phyloP scores from a whole-genome alignment of 1,140 invertebrate genomes.

The Panagrolaimus sp. region DNA sequence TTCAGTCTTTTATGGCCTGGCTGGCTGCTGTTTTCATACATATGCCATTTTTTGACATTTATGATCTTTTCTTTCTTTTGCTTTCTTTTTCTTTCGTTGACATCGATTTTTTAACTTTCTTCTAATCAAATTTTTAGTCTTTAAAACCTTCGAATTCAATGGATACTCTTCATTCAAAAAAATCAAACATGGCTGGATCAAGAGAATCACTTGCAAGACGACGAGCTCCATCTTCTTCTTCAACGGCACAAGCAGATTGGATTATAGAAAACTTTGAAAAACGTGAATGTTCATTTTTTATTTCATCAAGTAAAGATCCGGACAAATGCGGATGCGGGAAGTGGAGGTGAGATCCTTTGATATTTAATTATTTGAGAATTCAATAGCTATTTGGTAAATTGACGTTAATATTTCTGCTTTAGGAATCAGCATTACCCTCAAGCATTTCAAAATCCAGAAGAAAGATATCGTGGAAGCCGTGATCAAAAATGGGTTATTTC shows the following conservation, averaged over 20 bases:
- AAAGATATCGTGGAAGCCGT: background rate
- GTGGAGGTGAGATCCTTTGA: background rate
- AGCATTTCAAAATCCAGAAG: background rate
- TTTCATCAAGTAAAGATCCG: conserved; percentile 26
- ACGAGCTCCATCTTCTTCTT: conserved; percentile 10
- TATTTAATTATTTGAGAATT: no score
- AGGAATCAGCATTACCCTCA: background rate
- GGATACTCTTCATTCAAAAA: background rate
- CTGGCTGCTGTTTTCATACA: no score
- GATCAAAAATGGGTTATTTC: conserved; percentile 39
- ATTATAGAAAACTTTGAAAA: conserved; percentile 27
- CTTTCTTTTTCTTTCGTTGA: no score
- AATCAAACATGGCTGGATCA: background rate
- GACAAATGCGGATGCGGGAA: conserved; percentile 28
- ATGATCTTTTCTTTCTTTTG: no score
- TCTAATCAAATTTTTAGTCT: no score
- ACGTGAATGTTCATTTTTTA: conserved; percentile 22
- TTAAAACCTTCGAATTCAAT: background rate
- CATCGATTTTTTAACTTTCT: no score
- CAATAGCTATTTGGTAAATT: no score
- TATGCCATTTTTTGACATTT: no score
- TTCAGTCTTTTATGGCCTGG: no score
- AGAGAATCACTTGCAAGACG: background rate
- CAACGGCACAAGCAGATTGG: conserved; percentile 28
- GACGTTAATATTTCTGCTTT: no score